Evolutionary conservation across 2,797 vertebrate genomes (phyloP).

Genomic region (Limosa lapponica): DNA sequence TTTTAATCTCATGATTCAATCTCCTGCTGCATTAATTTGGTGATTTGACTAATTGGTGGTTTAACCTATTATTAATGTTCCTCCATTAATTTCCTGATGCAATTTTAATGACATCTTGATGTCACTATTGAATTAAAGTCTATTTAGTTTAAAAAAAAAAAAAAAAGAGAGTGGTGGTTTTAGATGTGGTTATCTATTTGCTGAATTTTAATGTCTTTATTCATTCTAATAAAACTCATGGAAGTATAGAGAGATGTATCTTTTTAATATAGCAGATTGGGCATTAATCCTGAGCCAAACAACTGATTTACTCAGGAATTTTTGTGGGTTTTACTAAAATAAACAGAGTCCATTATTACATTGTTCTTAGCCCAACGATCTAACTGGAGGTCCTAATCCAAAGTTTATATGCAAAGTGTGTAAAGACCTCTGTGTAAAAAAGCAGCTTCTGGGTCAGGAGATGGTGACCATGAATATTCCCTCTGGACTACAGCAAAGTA

Average conservation of each 20-base stretch:
- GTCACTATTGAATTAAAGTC: slow-evolving; percentile 45
- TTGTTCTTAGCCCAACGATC: neutral
- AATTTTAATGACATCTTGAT: slow-evolving; percentile 58
- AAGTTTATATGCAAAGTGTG: neutral
- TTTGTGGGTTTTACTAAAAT: neutral
- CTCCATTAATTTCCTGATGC: slow-evolving; percentile 57
- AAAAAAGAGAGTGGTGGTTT: neutral
- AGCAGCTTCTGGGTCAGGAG: neutral
- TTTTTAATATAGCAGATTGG: neutral
- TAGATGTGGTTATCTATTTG: neutral
- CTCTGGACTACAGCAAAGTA: neutral
- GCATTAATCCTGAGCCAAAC: neutral
- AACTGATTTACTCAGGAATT: neutral
- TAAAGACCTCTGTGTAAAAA: neutral
- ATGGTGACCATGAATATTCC: neutral
- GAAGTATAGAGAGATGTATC: neutral
- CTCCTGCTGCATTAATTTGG: slow-evolving; percentile 66
- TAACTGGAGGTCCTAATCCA: neutral
- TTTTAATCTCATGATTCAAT: slow-evolving; percentile 63
- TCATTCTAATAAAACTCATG: neutral
- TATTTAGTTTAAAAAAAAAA: neutral
- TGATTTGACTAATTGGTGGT: slow-evolving; percentile 62
- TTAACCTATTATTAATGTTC: slow-evolving; percentile 67
- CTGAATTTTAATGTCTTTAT: neutral
- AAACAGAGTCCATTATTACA: neutral